Evolutionary conservation across 2,888 invertebrate genomes (phyloP).

Genomic region (Hyposoter dolosus): DNA sequence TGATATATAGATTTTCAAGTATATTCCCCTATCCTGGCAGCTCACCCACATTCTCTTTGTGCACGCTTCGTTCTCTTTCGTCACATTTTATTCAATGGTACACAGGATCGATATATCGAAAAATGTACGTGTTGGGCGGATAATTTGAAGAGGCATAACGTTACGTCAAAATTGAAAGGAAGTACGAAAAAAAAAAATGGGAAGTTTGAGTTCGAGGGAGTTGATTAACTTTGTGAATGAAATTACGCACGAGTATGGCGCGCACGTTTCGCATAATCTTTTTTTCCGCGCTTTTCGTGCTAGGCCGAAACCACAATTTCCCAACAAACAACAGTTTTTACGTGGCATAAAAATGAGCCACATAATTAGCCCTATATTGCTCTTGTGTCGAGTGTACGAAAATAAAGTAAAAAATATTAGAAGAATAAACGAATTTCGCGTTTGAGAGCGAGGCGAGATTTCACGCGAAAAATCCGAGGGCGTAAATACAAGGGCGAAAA

Average conservation of each 20-base stretch:
- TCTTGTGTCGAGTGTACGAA: not conserved
- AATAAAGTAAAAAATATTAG: not conserved
- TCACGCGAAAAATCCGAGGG: slow-evolving; percentile 18
- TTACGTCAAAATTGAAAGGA: not conserved
- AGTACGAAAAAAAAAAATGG: not conserved
- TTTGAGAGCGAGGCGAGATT: not conserved
- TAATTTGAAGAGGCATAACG: slow-evolving; percentile 16
- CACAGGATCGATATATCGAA: slow-evolving; percentile 41
- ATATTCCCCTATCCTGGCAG: not conserved
- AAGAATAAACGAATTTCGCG: slow-evolving; percentile 11
- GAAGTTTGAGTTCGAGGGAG: not conserved
- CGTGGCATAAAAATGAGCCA: slow-evolving; percentile 4
- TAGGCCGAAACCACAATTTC: not conserved
- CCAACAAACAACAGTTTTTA: not conserved
- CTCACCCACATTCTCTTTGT: slow-evolving; percentile 22
- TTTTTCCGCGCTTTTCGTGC: not conserved
- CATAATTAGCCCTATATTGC: slow-evolving; percentile 9
- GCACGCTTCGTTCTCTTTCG: slow-evolving; percentile 23
- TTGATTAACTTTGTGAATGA: not conserved
- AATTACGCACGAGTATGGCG: not conserved
- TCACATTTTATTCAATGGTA: slow-evolving; percentile 46
- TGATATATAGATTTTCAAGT: not conserved
- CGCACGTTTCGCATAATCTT: not conserved
- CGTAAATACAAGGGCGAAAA: slow-evolving; percentile 9
- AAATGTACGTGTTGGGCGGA: not conserved